Base-by-base conservation (phyloP, 2,113 vertebrate species). In the Bolborhynchus lineola region DNA sequence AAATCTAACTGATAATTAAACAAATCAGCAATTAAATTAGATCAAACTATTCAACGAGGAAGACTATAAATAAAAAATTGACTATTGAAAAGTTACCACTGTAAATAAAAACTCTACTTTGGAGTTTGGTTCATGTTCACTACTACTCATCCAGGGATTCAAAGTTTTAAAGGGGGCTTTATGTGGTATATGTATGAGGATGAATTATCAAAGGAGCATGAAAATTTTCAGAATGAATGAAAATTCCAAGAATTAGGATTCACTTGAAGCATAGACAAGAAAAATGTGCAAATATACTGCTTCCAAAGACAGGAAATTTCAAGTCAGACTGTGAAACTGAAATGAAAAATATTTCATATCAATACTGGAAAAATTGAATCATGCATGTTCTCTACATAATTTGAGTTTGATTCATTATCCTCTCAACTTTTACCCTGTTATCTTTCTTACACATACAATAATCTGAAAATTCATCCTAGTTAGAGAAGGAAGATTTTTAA, bases 241-340 rank as follows among this genome's bases (percentile, higher is more conserved):
- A 92, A 95, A 90, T 83, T 90, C 86, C 41, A 74, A 86, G 82
- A 96, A 94, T 81, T 18, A 90, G 24, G 23, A 44, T 64, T 88
- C 55, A 31, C 13, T 88, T 93, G 86, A 86, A 93, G 19, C 10
- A 93, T 1, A 81, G 47, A 80, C 71, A 88, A 88, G 62, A 70
- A 82, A 95, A 88, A 49, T 31, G 59, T 23, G 35, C 16, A 77
- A 87, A 70, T 46, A 70, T 39, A 69, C 86, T 92, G 42, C 84
- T 55, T 96, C 33, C 55, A 72, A 86, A 77, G 41, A 75, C 70
- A 85, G 53, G 90, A 50, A 81, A 49, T 83, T 83, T 91, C 64
- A 64, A 94, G 37, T 31, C 71, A 96, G 82, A 20, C 39, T 88
- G 41, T 80, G 88, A 93, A 91, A 86, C 23, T 55, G 53, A 88